Evolutionary conservation across 53 echinoderm and acorn worm genomes (phyloP).

Genomic region (Apostichopus leukothele): DNA sequence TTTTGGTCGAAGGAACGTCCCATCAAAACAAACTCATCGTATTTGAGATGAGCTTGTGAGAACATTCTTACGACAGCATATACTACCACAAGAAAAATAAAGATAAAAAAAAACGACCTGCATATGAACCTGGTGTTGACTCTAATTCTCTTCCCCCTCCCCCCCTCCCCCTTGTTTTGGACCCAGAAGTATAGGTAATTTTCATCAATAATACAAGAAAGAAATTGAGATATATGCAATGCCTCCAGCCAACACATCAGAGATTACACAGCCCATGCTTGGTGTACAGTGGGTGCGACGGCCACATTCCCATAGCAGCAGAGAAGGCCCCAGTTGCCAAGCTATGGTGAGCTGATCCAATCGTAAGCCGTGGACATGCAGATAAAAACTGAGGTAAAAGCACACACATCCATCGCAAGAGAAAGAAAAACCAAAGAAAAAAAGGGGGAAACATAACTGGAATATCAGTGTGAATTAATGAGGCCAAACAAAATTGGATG

Average conservation of each 20-base stretch:
- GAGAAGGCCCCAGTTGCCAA: slow-evolving; percentile 27
- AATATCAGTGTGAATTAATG: neutral
- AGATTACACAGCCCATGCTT: slow-evolving; percentile 22
- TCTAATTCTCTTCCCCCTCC: too few relatives aligned
- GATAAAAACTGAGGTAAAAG: slow-evolving; percentile 34
- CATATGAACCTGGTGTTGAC: too few relatives aligned
- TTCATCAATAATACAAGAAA: neutral
- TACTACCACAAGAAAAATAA: too few relatives aligned
- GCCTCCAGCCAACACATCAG: slow-evolving; percentile 26
- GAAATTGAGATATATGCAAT: slow-evolving; percentile 2
- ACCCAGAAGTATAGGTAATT: too few relatives aligned
- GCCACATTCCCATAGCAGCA: slow-evolving; percentile 11
- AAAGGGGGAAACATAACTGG: neutral
- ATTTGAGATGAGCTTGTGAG: too few relatives aligned
- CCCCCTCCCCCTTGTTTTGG: too few relatives aligned
- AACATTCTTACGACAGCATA: too few relatives aligned
- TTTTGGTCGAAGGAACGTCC: too few relatives aligned
- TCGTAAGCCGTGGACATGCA: slow-evolving; percentile 33
- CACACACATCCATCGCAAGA: slow-evolving; percentile 27
- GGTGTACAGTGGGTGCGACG: slow-evolving; percentile 24
- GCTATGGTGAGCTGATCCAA: slow-evolving; percentile 12
- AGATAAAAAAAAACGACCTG: too few relatives aligned
- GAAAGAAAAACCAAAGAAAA: neutral
- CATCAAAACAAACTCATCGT: too few relatives aligned
- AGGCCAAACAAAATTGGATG: neutral